Base-by-base conservation (phyloP, 2,113 vertebrate species). In the Bettongia penicillata region DNA sequence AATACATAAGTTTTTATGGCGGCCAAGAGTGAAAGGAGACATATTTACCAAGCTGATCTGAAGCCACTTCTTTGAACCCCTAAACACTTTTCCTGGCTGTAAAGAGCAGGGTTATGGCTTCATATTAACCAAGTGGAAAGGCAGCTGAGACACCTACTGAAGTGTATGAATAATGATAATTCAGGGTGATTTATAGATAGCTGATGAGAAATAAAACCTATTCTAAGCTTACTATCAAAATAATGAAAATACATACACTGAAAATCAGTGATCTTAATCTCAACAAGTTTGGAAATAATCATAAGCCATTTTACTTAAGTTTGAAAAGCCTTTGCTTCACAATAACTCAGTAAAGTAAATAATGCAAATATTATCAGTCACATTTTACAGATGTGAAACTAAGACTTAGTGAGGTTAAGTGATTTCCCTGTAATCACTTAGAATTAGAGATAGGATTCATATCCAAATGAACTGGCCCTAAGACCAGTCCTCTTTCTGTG, bases 341-440 rank as follows among this genome's bases (percentile, higher is more conserved):
- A 84, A 84, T 43, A 37, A 31, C 28, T 12, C 37, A 84, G 37
- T 23, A 84, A 84, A 84, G n/a, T 43, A 84, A 1, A 6, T 19
- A 43, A 8, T 22, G 37, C 0, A 43, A 22, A 3, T 84, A 53
- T 23, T 89, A 23, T 43, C 53, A 92, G 52, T 68, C 7, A 0
- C 10, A 53, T 92, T 96, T 91, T 92, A 90, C 51, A 92, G 51
- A 92, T 31, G 92, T 24, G 91, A 91, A 95, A 90, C 5, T 7
- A 52, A 92, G 19, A 0, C 14, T 77, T 37, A 68, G 48, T 37
- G 8, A 53, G 57, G 43, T 3, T 16, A 57, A 90, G 90, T 51
- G 94, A 96, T 84, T 84, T 84, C 7, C n/a, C 16, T 84, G 5
- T 84, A 84, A 84, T 84, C 68, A 43, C n/a, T 84, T 43, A 84